Evolutionary conservation across 2,888 invertebrate species (phyloP), one percentile per base, ranked within the genome.

Genomic region (Ochropacha duplaris): DNA sequence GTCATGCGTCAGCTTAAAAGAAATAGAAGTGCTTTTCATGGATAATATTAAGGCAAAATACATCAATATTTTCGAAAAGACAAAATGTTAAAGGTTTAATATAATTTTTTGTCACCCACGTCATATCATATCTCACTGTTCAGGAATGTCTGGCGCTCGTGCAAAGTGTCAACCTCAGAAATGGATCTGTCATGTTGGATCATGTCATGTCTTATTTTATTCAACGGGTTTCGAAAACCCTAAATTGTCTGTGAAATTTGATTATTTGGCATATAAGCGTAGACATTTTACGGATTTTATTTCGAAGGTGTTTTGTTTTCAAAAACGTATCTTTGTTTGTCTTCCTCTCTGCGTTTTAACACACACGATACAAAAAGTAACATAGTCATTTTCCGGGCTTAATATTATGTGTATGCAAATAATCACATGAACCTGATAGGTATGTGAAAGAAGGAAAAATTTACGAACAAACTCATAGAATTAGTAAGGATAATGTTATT

Each of bases 131-230:
- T 51, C 26, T 51, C 16, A 6, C 9, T 24, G 1, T 51, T 26
- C 16, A 28, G 50, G n/a, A 6, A 26, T 26, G 50, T 28, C 16
- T 51, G 28, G 14, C 50, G 50, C 50, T 44, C 44, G 19, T 28
- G 16, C 8, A 51, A 51, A 51, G 26, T 51, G 50, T 51, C 50
- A 51, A 24, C 50, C 50, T 26, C 50, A 51, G 50, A 51, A 26
- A 51, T 51, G 50, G 50, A 50, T n/a, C n/a, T 50, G 50, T 6
- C 50, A 50, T 50, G n/a, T 50, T n/a, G 24, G 50, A 51, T 51
- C 28, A 26, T 44, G 44, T 44, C 44, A 16, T 6, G n/a, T 19
- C 22, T 22, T 24, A 51, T 28, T 28, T 51, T 51, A 51, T 51
- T 51, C 50, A 51, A 28, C 26, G 3, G n/a, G 19, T 19, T 44